phyloP scores from a whole-genome alignment of 2,888 invertebrate genomes.

The Biston betularia region DNA sequence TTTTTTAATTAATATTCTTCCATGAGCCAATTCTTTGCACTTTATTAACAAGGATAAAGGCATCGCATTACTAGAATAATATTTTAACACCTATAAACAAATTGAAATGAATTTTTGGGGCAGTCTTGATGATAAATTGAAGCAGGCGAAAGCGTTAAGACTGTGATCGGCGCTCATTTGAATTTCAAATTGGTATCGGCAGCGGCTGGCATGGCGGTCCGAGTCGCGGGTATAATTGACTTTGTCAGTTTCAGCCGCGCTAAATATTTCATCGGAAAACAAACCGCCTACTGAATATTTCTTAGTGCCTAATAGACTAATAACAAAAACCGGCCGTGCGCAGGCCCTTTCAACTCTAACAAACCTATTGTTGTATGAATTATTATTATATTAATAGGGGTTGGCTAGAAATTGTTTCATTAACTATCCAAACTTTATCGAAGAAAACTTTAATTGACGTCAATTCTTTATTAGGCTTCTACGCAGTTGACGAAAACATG shows the following conservation, averaged over 20 bases:
- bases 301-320: slow-evolving; percentile 8
- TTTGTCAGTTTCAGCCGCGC: slow-evolving; percentile 49
- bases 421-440: slow-evolving; percentile 1
- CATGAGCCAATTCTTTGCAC: too few species aligned
- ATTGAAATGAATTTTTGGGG: slow-evolving; percentile 16
- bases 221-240: slow-evolving; percentile 54
- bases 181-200: slow-evolving; percentile 57
- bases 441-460: slow-evolving; percentile 1
- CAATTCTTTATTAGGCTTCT: slow-evolving; percentile 4
- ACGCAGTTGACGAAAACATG: background rate
- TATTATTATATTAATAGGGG: background rate
- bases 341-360: slow-evolving; percentile 14
- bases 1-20: too few species aligned
- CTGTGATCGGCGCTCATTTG: slow-evolving; percentile 58
- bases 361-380: slow-evolving; percentile 6
- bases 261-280: slow-evolving; percentile 55
- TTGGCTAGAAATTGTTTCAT: background rate
- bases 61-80: slow-evolving; percentile 22
- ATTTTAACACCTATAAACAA: slow-evolving; percentile 16
- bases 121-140: slow-evolving; percentile 44
- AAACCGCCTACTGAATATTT: slow-evolving; percentile 38
- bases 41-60: too few species aligned
- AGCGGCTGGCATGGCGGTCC: slow-evolving; percentile 35
- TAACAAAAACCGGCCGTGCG: background rate
- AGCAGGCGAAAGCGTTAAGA: slow-evolving; percentile 40